A percentile compares a stretch with the other conserved stretches of the same genome.
Conservation (phyloP, 2,888 invertebrate species). For the Leptopilina myrica region DNA sequence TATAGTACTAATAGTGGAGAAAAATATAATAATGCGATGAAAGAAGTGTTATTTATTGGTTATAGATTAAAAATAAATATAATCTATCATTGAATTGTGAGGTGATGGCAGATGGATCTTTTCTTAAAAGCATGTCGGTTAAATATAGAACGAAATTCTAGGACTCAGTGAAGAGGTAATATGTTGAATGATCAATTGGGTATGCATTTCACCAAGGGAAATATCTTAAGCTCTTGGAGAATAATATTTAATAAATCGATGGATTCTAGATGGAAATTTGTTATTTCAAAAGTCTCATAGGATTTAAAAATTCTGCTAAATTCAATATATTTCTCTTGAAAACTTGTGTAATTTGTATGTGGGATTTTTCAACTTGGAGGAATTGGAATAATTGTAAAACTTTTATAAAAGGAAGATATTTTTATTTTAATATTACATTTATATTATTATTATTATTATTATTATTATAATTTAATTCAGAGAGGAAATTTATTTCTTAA, state of each 20-base stretch:
- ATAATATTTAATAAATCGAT: conserved; percentile 23
- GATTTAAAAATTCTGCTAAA: too few relatives aligned
- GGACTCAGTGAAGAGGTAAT: neutral
- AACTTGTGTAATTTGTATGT: too few relatives aligned
- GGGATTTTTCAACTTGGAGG: too few relatives aligned
- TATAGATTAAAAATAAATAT: neutral
- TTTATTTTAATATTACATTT: too few relatives aligned
- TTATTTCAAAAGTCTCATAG: too few relatives aligned
- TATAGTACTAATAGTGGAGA: neutral
- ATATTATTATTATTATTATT: too few relatives aligned
- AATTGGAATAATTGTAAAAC: too few relatives aligned
- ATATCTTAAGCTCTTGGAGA: neutral
- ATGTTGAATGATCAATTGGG: conserved; percentile 21
- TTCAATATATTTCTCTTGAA: too few relatives aligned
- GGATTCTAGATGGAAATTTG: too few relatives aligned
- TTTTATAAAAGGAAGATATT: too few relatives aligned
- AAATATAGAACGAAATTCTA: conserved; percentile 23
- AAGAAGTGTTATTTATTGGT: neutral
- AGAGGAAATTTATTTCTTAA: too few relatives aligned
- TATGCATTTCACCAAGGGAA: conserved; percentile 13
- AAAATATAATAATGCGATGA: neutral
- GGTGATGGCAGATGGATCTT: conserved; percentile 17
- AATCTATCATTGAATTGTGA: neutral
- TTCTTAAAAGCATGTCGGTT: neutral
- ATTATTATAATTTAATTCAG: too few relatives aligned